Evolutionary conservation across 1,140 invertebrate genomes (phyloP), one percentile per base, ranked within the genome.

Genomic region (Drosophila tropicalis): DNA sequence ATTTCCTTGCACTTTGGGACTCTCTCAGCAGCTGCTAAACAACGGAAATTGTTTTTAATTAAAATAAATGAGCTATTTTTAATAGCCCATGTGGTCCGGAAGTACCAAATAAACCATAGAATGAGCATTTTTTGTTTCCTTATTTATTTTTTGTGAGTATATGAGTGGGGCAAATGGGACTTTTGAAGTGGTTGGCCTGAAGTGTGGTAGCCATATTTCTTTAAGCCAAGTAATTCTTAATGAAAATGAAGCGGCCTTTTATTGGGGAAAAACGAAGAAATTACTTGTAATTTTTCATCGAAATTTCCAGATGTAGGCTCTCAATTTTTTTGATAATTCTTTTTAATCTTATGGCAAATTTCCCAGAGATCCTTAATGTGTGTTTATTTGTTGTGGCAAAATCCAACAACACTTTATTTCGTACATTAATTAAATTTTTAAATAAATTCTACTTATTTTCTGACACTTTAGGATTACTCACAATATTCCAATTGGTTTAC

Each of bases 11-110:
- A 13, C 56, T 44, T 39, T 32, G 15, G 22, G 19, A 5, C 56
- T 3, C 17, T 39, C 12, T 40, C 57, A 12, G 63, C 41, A 32
- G 36, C 40, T 25, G 39, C 68, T 79, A 64, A 75, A 79, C 68
- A 78, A 67, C 76, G 77, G 75, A 78, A 86, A 81, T 81, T 57
- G 71, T 76, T 81, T 78, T 79, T 86, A 86, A 86, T 86, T 86
- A 86, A 86, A 81, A 76, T 76, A 76, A 81, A 81, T 72, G 71
- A 72, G 75, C 65, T 32, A n/a, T 71, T 69, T 76, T 77, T 70
- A 73, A 84, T 73, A 32, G 17, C 32, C 29, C 25, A 56, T 72
- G 62, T 72, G 44, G 25, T 51, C 34, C 0, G 51, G 56, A 56
- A 44, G 40, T 40, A 67, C 34, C 41, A 69, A 32, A 41, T 41